Evolutionary conservation across 2,888 invertebrate genomes (phyloP).

Genomic region (Timandra comae): DNA sequence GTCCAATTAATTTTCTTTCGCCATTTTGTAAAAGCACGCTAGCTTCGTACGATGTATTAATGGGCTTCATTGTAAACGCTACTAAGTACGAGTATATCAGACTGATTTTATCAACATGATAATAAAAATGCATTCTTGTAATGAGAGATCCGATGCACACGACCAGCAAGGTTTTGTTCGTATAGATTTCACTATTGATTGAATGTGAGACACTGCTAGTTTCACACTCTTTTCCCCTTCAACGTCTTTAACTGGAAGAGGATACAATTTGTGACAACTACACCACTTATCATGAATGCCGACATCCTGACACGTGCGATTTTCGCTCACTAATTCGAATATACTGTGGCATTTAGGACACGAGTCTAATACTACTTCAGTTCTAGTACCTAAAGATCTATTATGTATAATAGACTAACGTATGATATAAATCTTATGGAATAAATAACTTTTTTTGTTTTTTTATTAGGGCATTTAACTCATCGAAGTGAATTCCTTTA

Average conservation of each 20-base stretch:
- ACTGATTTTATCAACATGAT: slow-evolving; percentile 47
- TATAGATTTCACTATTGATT: too few species aligned
- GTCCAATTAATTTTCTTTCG: slow-evolving; percentile 69
- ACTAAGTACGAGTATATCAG: slow-evolving; percentile 80
- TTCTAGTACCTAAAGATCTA: slow-evolving; percentile 59
- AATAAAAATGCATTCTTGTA: slow-evolving; percentile 65
- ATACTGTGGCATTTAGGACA: slow-evolving; percentile 82
- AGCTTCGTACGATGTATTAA: slow-evolving; percentile 82
- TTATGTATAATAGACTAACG: slow-evolving; percentile 80
- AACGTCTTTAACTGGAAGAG: slow-evolving; percentile 55
- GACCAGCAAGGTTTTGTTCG: slow-evolving; percentile 53
- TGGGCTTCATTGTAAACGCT: slow-evolving; percentile 82
- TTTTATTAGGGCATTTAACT: slow-evolving; percentile 71
- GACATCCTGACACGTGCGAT: slow-evolving; percentile 82
- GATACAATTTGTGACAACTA: slow-evolving; percentile 80
- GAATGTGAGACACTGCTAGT: slow-evolving; percentile 45
- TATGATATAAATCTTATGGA: slow-evolving; percentile 86
- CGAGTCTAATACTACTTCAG: slow-evolving; percentile 48
- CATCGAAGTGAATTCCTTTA: slow-evolving; percentile 67
- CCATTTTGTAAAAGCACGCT: slow-evolving; percentile 72
- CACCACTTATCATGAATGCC: slow-evolving; percentile 86
- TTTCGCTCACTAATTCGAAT: slow-evolving; percentile 73
- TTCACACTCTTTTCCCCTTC: slow-evolving; percentile 72
- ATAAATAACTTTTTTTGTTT: slow-evolving; percentile 83
- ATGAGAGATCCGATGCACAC: slow-evolving; percentile 80